These are phyloP conservation scores for Hemicordylus capensis DNA, from an alignment of 2,113 vertebrate genomes.

Conservation along the genomic window DNA sequence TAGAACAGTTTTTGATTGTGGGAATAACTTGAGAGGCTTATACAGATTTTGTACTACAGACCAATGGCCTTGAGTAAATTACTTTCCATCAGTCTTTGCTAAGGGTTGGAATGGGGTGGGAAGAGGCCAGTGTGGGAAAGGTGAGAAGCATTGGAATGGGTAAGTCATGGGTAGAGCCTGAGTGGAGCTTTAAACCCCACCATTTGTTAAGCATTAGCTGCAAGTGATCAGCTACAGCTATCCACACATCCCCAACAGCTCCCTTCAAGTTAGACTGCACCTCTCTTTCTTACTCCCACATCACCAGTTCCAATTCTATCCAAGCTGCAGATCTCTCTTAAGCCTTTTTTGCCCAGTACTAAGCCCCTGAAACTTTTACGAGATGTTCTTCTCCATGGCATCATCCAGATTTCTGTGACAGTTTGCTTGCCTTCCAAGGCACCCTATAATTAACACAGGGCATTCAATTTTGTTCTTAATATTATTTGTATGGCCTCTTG, in stretches of 20 bases:
- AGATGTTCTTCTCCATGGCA: neutral
- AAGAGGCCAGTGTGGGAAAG: neutral
- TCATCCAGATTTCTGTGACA: too few species aligned
- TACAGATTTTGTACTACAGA: too few species aligned
- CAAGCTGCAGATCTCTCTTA: neutral
- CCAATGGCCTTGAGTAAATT: neutral
- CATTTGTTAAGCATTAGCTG: neutral
- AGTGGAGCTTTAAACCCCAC: neutral
- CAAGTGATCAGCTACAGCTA: neutral
- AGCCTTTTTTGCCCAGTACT: neutral
- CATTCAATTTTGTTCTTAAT: neutral
- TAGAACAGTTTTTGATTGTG: too few species aligned
- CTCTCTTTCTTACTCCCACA: too few species aligned
- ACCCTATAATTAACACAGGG: too few species aligned
- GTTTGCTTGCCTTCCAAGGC: too few species aligned
- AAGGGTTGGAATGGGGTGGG: too few species aligned
- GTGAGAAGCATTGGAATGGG: too few species aligned
- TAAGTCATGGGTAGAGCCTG: neutral
- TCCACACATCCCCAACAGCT: too few species aligned
- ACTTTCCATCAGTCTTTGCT: neutral
- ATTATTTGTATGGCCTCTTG: neutral
- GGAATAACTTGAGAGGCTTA: too few species aligned
- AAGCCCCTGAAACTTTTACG: neutral
- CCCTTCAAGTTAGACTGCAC: too few species aligned
- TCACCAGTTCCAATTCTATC: neutral